Base-by-base conservation (phyloP, 2,113 vertebrate genomes). In the Montifringilla adamsi region DNA sequence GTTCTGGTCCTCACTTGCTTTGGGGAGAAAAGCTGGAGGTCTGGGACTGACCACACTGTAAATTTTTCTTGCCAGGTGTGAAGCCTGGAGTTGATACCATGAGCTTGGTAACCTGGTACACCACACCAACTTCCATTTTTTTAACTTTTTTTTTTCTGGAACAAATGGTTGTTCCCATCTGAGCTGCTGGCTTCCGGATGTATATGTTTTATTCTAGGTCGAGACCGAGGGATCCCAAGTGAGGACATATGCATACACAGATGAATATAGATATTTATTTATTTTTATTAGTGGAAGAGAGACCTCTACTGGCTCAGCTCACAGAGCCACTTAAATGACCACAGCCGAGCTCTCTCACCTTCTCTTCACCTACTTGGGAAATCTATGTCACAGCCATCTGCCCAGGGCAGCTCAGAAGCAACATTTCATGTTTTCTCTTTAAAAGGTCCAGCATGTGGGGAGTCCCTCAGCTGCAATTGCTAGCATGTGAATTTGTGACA, bases 241-340 rank as follows among this genome's bases (percentile, higher is more conserved):
- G 47, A 79, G 70, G 56, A 59, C 47, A 60, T 22, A 13, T 49
- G 46, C 2, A 2, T 7, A 23, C 0, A 1, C 24, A n/a, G 27
- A 31, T 44, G 12, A 47, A 82, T 64, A 39, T 14, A 53, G 50
- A 41, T 86, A 80, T 80, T 77, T 93, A 55, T 93, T 84, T 89
- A 81, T 90, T 89, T 86, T 84, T 59, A 87, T 91, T 33, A 59
- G 96, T 90, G 59, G 93, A 95, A 97, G 95, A 97, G 97, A 96
- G 98, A 95, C 97, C 97, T 97, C 97, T 98, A 95, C 97, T 98
- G 98, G 97, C 59, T 93, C 47, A 58, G 83, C 43, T 47, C 3
- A 53, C 37, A 47, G 72, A 81, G 70, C 89, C 2, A 5, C 10
- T 27, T 0, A 2, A 58, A 52, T 2, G 9, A 53, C 58, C 7